Percentiles rank a stretch among this genome's conserved stretches.
These are phyloP conservation scores for Homalodisca vitripennis DNA, from an alignment of 1,140 invertebrate species.

Conservation along the genomic window DNA sequence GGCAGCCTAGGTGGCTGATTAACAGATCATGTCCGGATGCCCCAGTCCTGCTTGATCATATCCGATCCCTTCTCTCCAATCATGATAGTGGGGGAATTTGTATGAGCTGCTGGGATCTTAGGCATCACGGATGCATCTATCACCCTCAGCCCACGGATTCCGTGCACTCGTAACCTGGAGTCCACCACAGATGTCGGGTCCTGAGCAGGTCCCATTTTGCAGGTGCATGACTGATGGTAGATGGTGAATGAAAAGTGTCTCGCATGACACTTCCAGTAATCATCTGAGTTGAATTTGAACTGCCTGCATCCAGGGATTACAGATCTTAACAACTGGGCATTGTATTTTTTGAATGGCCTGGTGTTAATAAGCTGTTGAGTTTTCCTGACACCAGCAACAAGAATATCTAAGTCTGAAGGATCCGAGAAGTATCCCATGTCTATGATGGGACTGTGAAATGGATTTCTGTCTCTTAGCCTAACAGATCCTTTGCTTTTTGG, in stretches of 20 bases:
- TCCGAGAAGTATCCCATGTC: constrained; percentile 76
- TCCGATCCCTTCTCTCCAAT: constrained; percentile 70
- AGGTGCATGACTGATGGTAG: constrained; percentile 77
- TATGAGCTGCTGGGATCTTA: constrained; percentile 58
- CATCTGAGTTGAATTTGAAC: constrained; percentile 60
- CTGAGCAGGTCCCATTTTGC: constrained; percentile 75
- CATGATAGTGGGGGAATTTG: constrained; percentile 65
- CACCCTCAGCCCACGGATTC: constrained; percentile 66
- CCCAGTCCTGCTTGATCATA: constrained; percentile 59
- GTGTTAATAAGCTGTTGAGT: constrained; percentile 58
- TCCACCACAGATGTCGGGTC: constrained; percentile 72
- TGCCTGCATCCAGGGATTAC: constrained; percentile 64
- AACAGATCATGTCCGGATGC: background rate
- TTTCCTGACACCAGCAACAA: constrained; percentile 61
- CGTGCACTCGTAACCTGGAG: constrained; percentile 65
- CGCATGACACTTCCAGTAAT: constrained; percentile 72
- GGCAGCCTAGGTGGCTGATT: background rate
- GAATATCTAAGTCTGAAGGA: constrained; percentile 60
- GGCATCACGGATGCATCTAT: constrained; percentile 74
- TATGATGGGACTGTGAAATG: constrained; percentile 74
- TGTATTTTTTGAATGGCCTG: constrained; percentile 56
- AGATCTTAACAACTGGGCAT: constrained; percentile 58
- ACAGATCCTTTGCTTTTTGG: constrained; percentile 74
- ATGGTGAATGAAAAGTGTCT: constrained; percentile 67
- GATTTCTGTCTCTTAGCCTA: constrained; percentile 64